Conservation (phyloP, 2,797 vertebrate species). For the Halcyon chelicuti region DNA sequence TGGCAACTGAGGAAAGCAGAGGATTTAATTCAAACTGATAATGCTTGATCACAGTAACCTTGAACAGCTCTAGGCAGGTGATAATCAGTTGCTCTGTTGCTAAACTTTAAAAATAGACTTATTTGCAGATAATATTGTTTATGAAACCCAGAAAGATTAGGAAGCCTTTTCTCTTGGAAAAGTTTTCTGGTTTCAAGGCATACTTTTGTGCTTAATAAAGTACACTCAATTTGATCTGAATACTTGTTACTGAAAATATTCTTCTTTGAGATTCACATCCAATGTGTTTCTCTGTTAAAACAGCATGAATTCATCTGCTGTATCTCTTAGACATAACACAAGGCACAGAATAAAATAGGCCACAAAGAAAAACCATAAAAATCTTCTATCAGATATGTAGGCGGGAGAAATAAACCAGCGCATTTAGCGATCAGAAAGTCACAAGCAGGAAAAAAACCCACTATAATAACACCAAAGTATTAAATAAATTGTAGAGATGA, state of each 20-base stretch:
- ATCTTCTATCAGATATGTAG: background rate
- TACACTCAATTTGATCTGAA: background rate
- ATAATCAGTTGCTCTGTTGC: background rate
- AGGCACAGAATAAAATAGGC: background rate
- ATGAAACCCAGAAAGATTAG: background rate
- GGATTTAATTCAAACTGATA: background rate
- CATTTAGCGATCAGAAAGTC: background rate
- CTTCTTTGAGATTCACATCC: background rate
- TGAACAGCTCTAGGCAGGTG: background rate
- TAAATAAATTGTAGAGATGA: background rate
- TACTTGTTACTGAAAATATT: background rate
- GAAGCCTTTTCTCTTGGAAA: background rate
- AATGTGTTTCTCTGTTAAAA: background rate
- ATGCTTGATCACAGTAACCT: background rate
- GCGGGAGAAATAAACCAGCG: background rate
- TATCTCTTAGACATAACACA: background rate
- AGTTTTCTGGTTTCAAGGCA: background rate
- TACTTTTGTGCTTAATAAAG: background rate
- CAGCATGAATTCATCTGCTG: background rate
- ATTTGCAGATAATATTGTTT: background rate
- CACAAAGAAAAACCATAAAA: background rate
- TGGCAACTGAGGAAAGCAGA: background rate
- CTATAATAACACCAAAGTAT: background rate
- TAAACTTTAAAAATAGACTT: background rate
- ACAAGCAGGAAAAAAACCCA: accelerated